phyloP scores from a whole-genome alignment of 2,797 vertebrate genomes.

The Rhadinocentrus ornatus region DNA sequence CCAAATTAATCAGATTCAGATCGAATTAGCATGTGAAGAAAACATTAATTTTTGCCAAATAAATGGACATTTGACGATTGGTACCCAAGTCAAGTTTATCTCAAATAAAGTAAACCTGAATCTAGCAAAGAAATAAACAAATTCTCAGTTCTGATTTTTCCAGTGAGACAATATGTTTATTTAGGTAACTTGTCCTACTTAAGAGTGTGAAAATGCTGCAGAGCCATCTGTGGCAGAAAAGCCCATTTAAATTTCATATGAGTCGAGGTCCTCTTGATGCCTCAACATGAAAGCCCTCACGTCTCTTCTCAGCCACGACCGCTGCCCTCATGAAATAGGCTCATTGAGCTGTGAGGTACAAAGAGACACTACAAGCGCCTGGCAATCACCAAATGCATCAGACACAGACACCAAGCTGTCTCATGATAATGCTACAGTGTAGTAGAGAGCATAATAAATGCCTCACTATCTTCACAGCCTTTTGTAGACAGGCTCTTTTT shows the following conservation, averaged over 20 bases:
- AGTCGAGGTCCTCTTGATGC: constrained; percentile 68
- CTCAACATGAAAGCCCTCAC: constrained; percentile 74
- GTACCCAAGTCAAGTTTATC: background rate
- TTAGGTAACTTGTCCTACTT: constrained; percentile 23
- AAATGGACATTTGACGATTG: background rate
- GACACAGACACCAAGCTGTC: constrained; percentile 42
- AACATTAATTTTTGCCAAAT: background rate
- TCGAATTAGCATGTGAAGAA: background rate
- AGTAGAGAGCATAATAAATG: constrained; percentile 31
- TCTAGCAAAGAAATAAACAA: background rate
- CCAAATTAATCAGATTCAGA: background rate
- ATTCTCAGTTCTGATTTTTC: background rate
- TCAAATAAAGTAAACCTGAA: background rate
- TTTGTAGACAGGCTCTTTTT: constrained; percentile 33
- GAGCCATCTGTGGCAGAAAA: constrained; percentile 59
- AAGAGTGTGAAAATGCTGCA: constrained; percentile 43
- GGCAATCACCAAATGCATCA: constrained; percentile 59
- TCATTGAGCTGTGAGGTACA: constrained; percentile 67
- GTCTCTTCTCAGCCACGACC: constrained; percentile 48
- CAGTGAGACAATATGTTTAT: constrained; percentile 16
- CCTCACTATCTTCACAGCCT: constrained; percentile 27
- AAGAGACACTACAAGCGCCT: constrained; percentile 55
- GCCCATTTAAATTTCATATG: constrained; percentile 79
- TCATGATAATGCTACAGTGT: constrained; percentile 44
- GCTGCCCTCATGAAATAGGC: constrained; percentile 57